Evolutionary conservation across 2,797 vertebrate species (phyloP), one percentile per base, ranked within the genome.

Genomic region (Tapera naevia): DNA sequence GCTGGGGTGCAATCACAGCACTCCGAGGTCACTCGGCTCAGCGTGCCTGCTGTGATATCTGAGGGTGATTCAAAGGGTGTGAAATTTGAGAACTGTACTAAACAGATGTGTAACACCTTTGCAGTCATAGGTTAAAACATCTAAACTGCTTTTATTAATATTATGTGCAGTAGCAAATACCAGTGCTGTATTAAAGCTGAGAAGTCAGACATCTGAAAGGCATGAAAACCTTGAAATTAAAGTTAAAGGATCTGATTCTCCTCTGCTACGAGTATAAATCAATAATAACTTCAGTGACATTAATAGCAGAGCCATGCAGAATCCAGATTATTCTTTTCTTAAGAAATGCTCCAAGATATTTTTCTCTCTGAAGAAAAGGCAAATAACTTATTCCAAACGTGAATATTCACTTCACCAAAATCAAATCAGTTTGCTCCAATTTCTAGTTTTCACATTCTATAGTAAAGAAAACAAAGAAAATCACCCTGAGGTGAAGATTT

Each of bases 101-200:
- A 93, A 94, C 90, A 97, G 89, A 89, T 81, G 86, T 51, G 80
- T 33, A 93, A 91, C 95, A 97, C 92, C 91, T 94, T 64, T 78
- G 67, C 84, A 92, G 91, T 27, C 69, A 84, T 32, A 93, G 96
- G 95, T 94, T 96, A 96, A 94, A 93, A 85, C 57, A 94, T 74
- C 94, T 32, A 88, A 88, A 88, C 93, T 88, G 92, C 88, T 96
- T 97, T 94, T 93, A 95, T 93, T 92, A 94, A 91, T 88, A 86
- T 72, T 69, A 41, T 17, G 27, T 89, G 70, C 35, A 83, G 86
- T 91, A 92, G 89, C 91, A 93, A 95, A 90, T 60, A 86, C 11
- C 89, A 86, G 58, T 4, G 10, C 24, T 0, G 3, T 18, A 39
- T n/a, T 92, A 85, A 91, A 93, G 78, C 61, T 67, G 85, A 67